These are phyloP conservation scores for Gymnocheta viridis DNA, from an alignment of 2,888 invertebrate species.

Conservation along the genomic window DNA sequence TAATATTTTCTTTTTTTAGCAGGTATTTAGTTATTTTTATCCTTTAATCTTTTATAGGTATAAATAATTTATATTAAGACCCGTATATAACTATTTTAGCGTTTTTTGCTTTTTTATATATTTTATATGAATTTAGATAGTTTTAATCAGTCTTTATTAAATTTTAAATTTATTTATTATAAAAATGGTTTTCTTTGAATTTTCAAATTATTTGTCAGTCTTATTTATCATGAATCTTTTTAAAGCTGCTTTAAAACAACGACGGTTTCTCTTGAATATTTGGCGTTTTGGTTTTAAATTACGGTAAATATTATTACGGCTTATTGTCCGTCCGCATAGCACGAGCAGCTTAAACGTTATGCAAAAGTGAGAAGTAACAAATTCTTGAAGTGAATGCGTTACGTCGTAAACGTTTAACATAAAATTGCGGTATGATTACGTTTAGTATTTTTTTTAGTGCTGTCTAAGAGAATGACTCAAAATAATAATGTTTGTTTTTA, in stretches of 20 bases:
- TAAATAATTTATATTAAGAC: constrained; percentile 60
- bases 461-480: constrained; percentile 28
- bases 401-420: constrained; percentile 69
- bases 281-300: constrained; percentile 54
- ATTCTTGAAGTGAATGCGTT: constrained; percentile 63
- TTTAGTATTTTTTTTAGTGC: constrained; percentile 31
- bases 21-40: constrained; percentile 69
- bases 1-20: constrained; percentile 54
- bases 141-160: constrained; percentile 66
- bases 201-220: constrained; percentile 55
- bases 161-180: constrained; percentile 55
- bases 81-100: constrained; percentile 64
- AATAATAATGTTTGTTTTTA: background rate
- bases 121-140: constrained; percentile 56
- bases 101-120: constrained; percentile 38
- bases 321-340: constrained; percentile 69
- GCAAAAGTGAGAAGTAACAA: constrained; percentile 54
- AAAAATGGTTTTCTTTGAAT: constrained; percentile 56
- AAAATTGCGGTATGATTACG: constrained; percentile 67
- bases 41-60: constrained; percentile 45
- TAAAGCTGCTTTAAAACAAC: constrained; percentile 65
- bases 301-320: constrained; percentile 46
- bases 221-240: constrained; percentile 44
- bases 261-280: constrained; percentile 43
- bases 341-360: constrained; percentile 70